phyloP scores from a whole-genome alignment of 2,888 invertebrate species.

The Rugalucina vietnamica region DNA sequence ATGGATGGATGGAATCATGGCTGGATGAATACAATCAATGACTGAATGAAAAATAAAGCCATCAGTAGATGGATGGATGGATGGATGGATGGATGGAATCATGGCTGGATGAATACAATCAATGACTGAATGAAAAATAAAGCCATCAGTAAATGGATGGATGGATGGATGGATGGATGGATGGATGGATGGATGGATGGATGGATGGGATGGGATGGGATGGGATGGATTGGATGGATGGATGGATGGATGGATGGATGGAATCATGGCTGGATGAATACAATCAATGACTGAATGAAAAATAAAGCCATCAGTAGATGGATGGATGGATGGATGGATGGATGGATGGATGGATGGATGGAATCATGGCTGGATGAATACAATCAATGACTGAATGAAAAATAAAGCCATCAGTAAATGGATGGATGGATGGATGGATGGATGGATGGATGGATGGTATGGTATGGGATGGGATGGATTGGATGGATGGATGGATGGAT shows the following conservation, averaged over 20 bases:
- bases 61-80: background rate
- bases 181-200: background rate
- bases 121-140: too few relatives aligned
- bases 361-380: too few relatives aligned
- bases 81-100: background rate
- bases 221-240: background rate
- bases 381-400: too few relatives aligned
- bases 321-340: background rate
- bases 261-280: background rate
- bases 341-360: background rate
- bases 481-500: background rate
- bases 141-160: background rate
- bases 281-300: background rate
- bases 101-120: too few relatives aligned
- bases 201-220: background rate
- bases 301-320: too few relatives aligned
- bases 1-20: background rate
- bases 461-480: background rate
- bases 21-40: background rate
- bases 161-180: background rate
- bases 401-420: too few relatives aligned
- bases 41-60: too few relatives aligned
- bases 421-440: background rate
- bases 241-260: background rate
- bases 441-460: background rate